Percentiles rank a stretch among this genome's conserved stretches.
Evolutionary conservation across 2,797 vertebrate genomes (phyloP).

Genomic region (Helostoma temminkii): DNA sequence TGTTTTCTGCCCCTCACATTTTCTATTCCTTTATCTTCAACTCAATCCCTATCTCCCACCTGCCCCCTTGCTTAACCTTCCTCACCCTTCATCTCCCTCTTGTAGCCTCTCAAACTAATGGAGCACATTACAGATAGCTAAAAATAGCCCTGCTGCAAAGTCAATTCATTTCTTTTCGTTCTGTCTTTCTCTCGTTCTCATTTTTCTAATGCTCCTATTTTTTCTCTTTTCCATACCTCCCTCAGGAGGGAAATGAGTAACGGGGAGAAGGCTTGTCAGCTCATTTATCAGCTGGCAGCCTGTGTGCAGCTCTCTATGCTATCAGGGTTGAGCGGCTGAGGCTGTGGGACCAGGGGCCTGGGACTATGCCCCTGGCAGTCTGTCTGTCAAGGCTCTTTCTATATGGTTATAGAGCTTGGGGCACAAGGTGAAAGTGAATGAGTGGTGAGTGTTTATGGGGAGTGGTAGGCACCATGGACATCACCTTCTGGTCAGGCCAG

Average conservation of each 20-base stretch:
- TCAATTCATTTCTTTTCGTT: conserved; percentile 63
- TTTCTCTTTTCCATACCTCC: conserved; percentile 60
- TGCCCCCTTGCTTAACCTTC: conserved; percentile 45
- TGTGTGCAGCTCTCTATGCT: conserved; percentile 46
- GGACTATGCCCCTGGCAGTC: conserved; percentile 31
- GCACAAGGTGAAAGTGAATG: conserved; percentile 48
- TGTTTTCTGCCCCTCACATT: conserved; percentile 28
- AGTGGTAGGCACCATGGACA: conserved; percentile 25
- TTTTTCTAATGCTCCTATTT: conserved; percentile 56
- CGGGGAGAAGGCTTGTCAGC: conserved; percentile 77
- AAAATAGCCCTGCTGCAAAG: conserved; percentile 79
- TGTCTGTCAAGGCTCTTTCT: conserved; percentile 40
- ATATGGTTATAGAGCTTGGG: conserved; percentile 21
- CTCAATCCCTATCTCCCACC: conserved; percentile 43
- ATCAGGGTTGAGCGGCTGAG: conserved; percentile 68
- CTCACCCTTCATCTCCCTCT: conserved; percentile 47
- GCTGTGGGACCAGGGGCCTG: conserved; percentile 44
- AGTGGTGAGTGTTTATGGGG: conserved; percentile 47
- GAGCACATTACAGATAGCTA: conserved; percentile 81
- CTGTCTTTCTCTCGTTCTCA: conserved; percentile 40
- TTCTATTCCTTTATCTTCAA: conserved; percentile 42
- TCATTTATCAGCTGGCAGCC: conserved; percentile 82
- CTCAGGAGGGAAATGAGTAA: conserved; percentile 75
- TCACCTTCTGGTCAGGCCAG: conserved; percentile 26
- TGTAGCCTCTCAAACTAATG: conserved; percentile 73